Conservation (phyloP, 2,113 vertebrate genomes). For the Cyprinodon brontotheroides region DNA sequence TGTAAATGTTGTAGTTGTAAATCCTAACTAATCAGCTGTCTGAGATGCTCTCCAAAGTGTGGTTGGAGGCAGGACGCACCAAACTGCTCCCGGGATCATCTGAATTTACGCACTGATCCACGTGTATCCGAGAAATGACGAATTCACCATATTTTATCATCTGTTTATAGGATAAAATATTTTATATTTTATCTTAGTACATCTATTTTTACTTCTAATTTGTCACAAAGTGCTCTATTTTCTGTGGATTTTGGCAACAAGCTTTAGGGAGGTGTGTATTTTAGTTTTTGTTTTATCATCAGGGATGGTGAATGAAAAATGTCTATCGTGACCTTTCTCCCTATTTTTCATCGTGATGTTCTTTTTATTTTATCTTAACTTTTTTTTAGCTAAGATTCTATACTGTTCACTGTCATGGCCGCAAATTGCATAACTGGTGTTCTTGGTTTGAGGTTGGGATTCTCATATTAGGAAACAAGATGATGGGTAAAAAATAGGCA, state of each 20-base stretch:
- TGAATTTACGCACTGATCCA: background rate
- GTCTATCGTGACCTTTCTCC: no score
- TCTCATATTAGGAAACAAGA: no score
- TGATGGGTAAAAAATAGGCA: no score
- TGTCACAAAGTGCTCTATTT: background rate
- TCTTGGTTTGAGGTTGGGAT: no score
- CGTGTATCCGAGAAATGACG: background rate
- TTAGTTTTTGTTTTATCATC: slow-evolving; percentile 11
- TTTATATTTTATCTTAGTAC: background rate
- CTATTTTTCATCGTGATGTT: no score
- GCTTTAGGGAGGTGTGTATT: background rate
- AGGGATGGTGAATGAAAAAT: slow-evolving; percentile 6
- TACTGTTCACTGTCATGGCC: no score
- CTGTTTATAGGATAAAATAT: background rate
- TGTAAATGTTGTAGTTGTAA: background rate
- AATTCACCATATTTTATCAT: background rate
- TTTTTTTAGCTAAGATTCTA: no score
- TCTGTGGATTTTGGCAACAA: background rate
- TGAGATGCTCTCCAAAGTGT: background rate
- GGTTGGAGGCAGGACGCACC: slow-evolving; percentile 24
- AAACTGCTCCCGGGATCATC: background rate
- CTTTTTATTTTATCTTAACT: no score
- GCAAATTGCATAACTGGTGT: no score
- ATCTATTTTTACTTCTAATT: background rate
- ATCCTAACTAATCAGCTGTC: no score